Evolutionary conservation across 1,140 invertebrate genomes (phyloP), one percentile per base, ranked within the genome.

Genomic region (Drosophila fuyamai): DNA sequence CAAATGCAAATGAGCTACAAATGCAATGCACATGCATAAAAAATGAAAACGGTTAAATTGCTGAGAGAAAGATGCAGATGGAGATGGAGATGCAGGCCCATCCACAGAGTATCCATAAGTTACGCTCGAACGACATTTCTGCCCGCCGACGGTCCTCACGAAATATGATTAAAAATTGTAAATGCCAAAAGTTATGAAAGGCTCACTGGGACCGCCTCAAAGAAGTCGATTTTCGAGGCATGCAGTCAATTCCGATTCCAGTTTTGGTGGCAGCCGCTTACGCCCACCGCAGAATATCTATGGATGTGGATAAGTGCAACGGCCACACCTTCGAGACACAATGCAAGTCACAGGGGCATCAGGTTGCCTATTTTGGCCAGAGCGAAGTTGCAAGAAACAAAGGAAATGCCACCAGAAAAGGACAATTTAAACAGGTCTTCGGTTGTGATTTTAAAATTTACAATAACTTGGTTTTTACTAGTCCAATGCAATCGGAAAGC

Each of bases 81-180:
- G 32, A 10, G 60, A 53, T 48, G 62, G 32, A 41, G 32, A 48
- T n/a, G 51, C 48, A 58, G 43, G 18, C 56, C 46, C 75, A 32
- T 32, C 29, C 29, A 51, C 61, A 71, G 67, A 67, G 76, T 67
- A 78, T 70, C 81, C 71, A 83, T 79, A 76, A 76, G 71, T 76
- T 76, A 48, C 32, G 46, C 74, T 48, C 46, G 57, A 59, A 76
- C 81, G 66, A 84, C 81, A 84, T 74, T 71, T 78, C 48, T 60
- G 71, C 53, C 61, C 27, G 47, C 55, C 71, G 55, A 67, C 76
- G 41, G 54, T 63, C 72, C 66, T 77, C 76, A 46, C 59, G 72
- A 81, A 88, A 88, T 80, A 86, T 88, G 83, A 88, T 86, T 86
- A 86, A 86, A 86, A 88, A 88, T 88, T 86, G 84, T 80, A 86